Base-by-base conservation (phyloP, 2,797 vertebrate genomes). In the Sternotherus odoratus region DNA sequence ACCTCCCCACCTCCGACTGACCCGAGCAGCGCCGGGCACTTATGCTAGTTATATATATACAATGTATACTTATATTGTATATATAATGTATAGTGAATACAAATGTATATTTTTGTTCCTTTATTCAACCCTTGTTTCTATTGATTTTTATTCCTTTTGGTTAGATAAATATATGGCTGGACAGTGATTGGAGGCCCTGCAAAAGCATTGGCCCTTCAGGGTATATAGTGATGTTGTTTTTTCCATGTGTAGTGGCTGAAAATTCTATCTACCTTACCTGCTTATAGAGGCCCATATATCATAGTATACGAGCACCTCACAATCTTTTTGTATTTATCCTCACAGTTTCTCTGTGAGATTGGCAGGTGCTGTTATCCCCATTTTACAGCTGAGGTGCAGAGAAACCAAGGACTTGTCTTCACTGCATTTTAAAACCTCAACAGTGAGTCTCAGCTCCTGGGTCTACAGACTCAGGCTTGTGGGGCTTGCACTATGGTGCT, bases 211-310 rank as follows among this genome's bases (percentile, higher is more conserved):
- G 24, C 2, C 36, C 24, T 48, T 74, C 13, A 2, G 39, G 12
- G 8, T 46, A 7, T 48, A 0, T 13, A 28, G 30, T 69, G 39
- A 33, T 0, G 0, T 21, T 5, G 5, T 49, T 83, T 11, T 4
- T 7, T 83, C 33, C 0, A 0, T 54, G n/a, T 4, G 1, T n/a
- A 12, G 1, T 46, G 56, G 60, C 30, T 11, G 23, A 36, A 15
- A 19, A 15, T n/a, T 83, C 26, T 39, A 21, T 2, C 0, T 24
- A 50, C 36, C 79, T 60, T 74, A 36, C 10, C 17, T 82, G 74
- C 51, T 7, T 1, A 1, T 50, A 80, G 49, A 56, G 5, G 46
- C 26, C 7, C 79, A 43, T 26, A 3, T n/a, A 12, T 8, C 48
- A n/a, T 15, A 16, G 51, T 43, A 21, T 49, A 39, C 19, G 56